A percentile compares a stretch with the other conserved stretches of the same genome.
Evolutionary conservation across 2,113 vertebrate species (phyloP).

Genomic region (Alaudala cheleensis): DNA sequence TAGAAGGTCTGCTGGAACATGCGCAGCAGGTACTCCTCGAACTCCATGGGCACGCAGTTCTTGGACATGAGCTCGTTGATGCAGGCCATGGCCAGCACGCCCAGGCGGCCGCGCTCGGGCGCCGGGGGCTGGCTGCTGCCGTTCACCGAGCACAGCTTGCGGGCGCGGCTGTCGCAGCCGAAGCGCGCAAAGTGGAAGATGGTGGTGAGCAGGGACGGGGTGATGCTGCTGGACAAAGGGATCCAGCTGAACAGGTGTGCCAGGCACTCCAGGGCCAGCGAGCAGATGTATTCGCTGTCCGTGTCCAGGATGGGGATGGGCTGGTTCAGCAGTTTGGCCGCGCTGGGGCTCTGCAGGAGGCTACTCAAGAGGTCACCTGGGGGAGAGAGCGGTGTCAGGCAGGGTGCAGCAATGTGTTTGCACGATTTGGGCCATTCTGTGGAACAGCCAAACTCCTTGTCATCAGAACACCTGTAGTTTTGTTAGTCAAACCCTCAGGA

Average conservation of each 20-base stretch:
- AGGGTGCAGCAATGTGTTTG: too few species aligned
- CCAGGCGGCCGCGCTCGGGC: slow-evolving; percentile 85
- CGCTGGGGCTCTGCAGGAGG: slow-evolving; percentile 88
- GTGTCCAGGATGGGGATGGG: slow-evolving; percentile 89
- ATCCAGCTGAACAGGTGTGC: slow-evolving; percentile 99
- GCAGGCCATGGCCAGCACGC: slow-evolving; percentile 94
- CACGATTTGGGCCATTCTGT: too few species aligned
- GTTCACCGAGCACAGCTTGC: slow-evolving; percentile 84
- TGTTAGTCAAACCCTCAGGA: too few species aligned
- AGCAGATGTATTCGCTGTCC: slow-evolving; percentile 92
- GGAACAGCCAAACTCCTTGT: too few species aligned
- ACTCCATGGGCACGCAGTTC: slow-evolving; percentile 98
- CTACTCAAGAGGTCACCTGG: slow-evolving; percentile 83
- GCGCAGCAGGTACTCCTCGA: slow-evolving; percentile 95
- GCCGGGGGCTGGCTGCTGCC: slow-evolving; percentile 77
- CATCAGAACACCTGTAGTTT: too few species aligned
- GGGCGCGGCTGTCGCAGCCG: slow-evolving; percentile 86
- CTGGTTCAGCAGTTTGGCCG: slow-evolving; percentile 88
- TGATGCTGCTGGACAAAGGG: slow-evolving; percentile 95
- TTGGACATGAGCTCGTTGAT: slow-evolving; percentile 99
- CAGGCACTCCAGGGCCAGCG: slow-evolving; percentile 93
- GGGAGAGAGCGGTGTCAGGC: not conserved
- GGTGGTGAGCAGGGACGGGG: slow-evolving; percentile 93
- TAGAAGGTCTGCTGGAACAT: slow-evolving; percentile 99
- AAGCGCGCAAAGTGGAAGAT: slow-evolving; percentile 98